phyloP scores from a whole-genome alignment of 92 coral and sea anemone genomes.

The Muricea muricata region DNA sequence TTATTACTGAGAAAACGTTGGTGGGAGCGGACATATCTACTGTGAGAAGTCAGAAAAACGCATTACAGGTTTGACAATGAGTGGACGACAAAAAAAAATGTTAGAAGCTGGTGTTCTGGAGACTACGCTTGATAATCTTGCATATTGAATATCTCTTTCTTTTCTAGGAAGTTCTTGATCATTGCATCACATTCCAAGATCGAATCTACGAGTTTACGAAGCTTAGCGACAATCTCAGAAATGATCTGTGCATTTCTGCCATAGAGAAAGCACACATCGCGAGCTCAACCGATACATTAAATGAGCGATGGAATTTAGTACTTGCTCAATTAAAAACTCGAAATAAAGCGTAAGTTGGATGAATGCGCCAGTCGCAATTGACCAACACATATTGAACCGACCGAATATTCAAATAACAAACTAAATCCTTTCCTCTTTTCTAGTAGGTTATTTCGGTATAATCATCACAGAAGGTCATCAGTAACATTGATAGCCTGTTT shows the following conservation, averaged over 20 bases:
- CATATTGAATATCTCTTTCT: neutral
- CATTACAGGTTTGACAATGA: slow-evolving; percentile 2
- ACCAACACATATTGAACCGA: no score
- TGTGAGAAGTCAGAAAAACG: slow-evolving; percentile 26
- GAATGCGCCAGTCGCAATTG: neutral
- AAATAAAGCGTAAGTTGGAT: slow-evolving; percentile 42
- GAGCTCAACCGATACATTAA: slow-evolving; percentile 26
- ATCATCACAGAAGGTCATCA: slow-evolving; percentile 45
- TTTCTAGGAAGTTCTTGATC: slow-evolving; percentile 33
- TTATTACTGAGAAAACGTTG: slow-evolving; percentile 17
- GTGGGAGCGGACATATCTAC: slow-evolving; percentile 30
- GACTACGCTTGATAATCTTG: no score
- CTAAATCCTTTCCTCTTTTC: neutral
- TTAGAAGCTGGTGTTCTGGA: no score
- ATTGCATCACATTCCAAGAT: slow-evolving; percentile 13
- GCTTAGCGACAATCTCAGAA: slow-evolving; percentile 29
- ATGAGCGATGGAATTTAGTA: slow-evolving; percentile 39
- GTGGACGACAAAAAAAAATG: no score
- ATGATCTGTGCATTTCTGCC: slow-evolving; percentile 33
- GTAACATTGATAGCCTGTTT: neutral
- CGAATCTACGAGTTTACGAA: slow-evolving; percentile 30
- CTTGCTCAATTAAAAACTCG: slow-evolving; percentile 43
- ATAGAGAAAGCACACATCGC: slow-evolving; percentile 26
- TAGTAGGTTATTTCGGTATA: neutral
- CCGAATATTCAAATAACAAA: neutral